Base-by-base conservation (phyloP, 2,888 invertebrate species). In the Melinaea marsaeus region DNA sequence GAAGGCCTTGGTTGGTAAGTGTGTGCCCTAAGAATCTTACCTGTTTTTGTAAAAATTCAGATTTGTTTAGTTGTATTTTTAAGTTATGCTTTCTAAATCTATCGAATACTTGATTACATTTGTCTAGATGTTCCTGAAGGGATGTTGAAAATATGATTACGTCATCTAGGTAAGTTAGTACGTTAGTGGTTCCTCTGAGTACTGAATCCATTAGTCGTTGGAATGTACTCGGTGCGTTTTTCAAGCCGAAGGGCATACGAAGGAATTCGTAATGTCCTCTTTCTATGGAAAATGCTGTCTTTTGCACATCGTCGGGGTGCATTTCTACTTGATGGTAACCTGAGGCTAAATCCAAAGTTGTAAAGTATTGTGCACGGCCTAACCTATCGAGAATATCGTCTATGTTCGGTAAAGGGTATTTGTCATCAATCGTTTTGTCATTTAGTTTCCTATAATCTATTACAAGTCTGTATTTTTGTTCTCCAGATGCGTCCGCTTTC, bases 221-320 rank as follows among this genome's bases (percentile, higher is more conserved):
- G 22, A 22, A 22, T 22, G 22, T 22, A 22, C 22, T 22, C 22
- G 22, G 22, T 22, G 22, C 22, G 22, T 22, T 22, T 22, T 22
- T 22, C 22, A 22, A 22, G 22, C 22, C 22, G 22, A 22, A 22
- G 22, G 22, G 22, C 22, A 22, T 22, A 22, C 22, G 22, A 22
- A 22, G 22, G 22, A 22, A 79, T 63, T 79, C 78, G 34, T 73
- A 79, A 45, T 80, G 79, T 9, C 77, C 77, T 32, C 70, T 62
- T 1, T 75, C 74, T 3, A 71, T 77, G 0, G 66, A 64, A 46
- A 80, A 79, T 4, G 76, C 79, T 1, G 79, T 78, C 67, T 79
- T 78, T 59, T 74, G 69, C 11, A 73, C 66, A 34, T 76, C 74
- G 0, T 71, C 58, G 0, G 59, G 48, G 32, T 64, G 33, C 60